Conservation (phyloP, 2,888 invertebrate species). For the Mystacides longicornis region DNA sequence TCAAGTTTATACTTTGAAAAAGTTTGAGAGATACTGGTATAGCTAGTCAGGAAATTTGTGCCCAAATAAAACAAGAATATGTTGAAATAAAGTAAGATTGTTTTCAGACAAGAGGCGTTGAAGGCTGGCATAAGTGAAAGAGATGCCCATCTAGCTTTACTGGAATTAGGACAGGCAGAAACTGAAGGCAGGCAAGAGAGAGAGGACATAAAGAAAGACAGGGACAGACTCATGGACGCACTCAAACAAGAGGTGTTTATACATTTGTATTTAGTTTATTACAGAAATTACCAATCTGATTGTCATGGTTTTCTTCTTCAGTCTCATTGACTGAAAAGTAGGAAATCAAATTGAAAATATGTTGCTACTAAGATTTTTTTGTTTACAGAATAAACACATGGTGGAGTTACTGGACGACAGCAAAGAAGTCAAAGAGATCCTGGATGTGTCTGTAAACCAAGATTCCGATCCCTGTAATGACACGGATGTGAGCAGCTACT, state of each 20-base stretch:
- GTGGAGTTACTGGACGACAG: conserved; percentile 17
- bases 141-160: conserved; percentile 76
- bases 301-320: too few relatives aligned
- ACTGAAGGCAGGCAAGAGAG: conserved; percentile 43
- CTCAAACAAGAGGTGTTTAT: conserved; percentile 60
- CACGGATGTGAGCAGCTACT: conserved; percentile 21
- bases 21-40: too few relatives aligned
- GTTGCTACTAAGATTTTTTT: conserved; percentile 1
- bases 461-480: conserved; percentile 9
- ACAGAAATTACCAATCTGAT: too few relatives aligned
- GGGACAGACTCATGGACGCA: conserved; percentile 61
- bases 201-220: conserved; percentile 61
- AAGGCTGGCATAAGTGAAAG: conserved; percentile 81
- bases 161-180: conserved; percentile 64
- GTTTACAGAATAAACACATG: conserved; percentile 21
- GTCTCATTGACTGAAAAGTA: too few relatives aligned
- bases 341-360: too few relatives aligned
- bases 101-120: conserved; percentile 71
- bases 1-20: too few relatives aligned
- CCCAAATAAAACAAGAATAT: too few relatives aligned
- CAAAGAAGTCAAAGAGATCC: neutral
- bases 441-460: neutral
- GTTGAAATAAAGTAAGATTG: conserved; percentile 69
- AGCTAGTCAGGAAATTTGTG: too few relatives aligned
- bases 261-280: too few relatives aligned